Evolutionary conservation across 2,888 invertebrate species (phyloP).

Genomic region (Papilio gigon): DNA sequence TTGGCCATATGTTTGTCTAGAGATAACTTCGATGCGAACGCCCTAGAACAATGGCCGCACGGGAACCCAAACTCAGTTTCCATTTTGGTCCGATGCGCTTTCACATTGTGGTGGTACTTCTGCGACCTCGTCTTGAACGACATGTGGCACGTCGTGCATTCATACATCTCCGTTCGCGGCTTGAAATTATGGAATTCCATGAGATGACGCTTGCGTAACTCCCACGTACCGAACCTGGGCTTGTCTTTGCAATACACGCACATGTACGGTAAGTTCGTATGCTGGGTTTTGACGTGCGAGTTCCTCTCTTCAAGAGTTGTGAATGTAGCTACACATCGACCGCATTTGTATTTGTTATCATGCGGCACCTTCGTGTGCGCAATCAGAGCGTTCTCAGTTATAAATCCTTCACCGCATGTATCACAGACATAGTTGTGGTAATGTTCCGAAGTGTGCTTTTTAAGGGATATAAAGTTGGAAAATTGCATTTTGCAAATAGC

Average conservation of each 20-base stretch:
- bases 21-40: slow-evolving; percentile 78
- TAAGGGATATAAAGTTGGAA: slow-evolving; percentile 69
- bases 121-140: slow-evolving; percentile 75
- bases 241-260: slow-evolving; percentile 76
- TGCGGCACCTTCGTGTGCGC: slow-evolving; percentile 73
- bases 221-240: slow-evolving; percentile 75
- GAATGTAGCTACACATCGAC: slow-evolving; percentile 74
- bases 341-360: slow-evolving; percentile 73
- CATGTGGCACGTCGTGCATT: slow-evolving; percentile 77
- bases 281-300: slow-evolving; percentile 71
- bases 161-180: slow-evolving; percentile 75
- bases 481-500: slow-evolving; percentile 73
- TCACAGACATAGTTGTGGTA: slow-evolving; percentile 77
- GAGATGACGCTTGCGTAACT: slow-evolving; percentile 69
- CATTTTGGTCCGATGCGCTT: slow-evolving; percentile 74
- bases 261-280: slow-evolving; percentile 72
- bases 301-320: slow-evolving; percentile 71
- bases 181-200: slow-evolving; percentile 76
- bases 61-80: slow-evolving; percentile 74
- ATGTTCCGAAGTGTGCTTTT: slow-evolving; percentile 73
- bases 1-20: slow-evolving; percentile 80
- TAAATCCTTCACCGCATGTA: slow-evolving; percentile 76
- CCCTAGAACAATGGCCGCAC: slow-evolving; percentile 77
- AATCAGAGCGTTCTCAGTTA: slow-evolving; percentile 70
- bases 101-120: slow-evolving; percentile 76